Percentiles rank a stretch among this genome's conserved stretches.
phyloP scores from a whole-genome alignment of 2,797 vertebrate genomes.

The Tokudaia tokunoshimensis region DNA sequence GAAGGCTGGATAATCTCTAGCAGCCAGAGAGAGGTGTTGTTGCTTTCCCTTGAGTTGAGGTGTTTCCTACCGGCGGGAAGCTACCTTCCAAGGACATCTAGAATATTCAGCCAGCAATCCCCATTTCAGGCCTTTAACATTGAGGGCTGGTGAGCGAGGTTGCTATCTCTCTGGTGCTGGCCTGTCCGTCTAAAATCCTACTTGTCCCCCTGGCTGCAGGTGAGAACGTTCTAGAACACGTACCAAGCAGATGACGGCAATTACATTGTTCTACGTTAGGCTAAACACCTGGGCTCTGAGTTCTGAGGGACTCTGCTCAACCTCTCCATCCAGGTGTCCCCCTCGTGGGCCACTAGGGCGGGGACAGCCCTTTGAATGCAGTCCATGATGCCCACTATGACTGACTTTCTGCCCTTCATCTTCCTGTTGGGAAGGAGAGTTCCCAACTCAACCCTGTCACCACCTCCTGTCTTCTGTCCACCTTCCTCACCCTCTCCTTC shows the following conservation, averaged over 20 bases:
- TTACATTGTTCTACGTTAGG: rapidly evolving
- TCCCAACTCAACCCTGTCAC: rapidly evolving
- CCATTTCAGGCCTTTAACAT: rapidly evolving
- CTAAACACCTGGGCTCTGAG: background rate
- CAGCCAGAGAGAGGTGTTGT: background rate
- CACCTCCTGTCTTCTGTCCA: rapidly evolving
- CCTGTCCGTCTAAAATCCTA: background rate
- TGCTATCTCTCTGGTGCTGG: background rate
- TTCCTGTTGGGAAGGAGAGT: background rate
- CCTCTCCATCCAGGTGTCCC: background rate
- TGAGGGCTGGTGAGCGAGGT: rapidly evolving
- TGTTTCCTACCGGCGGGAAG: background rate
- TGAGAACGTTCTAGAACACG: constrained; percentile 1
- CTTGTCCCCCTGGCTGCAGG: too few species aligned
- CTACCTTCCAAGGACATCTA: rapidly evolving
- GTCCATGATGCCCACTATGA: rapidly evolving
- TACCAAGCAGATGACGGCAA: background rate
- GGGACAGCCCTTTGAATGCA: rapidly evolving
- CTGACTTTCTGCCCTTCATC: background rate
- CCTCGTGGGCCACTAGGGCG: rapidly evolving
- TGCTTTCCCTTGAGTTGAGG: constrained; percentile 35
- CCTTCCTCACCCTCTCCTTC: background rate
- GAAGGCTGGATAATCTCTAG: constrained; percentile 34
- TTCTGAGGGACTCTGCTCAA: too few species aligned
- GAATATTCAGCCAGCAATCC: rapidly evolving